Base-by-base conservation (phyloP, 2,888 invertebrate species). In the Temnothorax rugatulus region DNA sequence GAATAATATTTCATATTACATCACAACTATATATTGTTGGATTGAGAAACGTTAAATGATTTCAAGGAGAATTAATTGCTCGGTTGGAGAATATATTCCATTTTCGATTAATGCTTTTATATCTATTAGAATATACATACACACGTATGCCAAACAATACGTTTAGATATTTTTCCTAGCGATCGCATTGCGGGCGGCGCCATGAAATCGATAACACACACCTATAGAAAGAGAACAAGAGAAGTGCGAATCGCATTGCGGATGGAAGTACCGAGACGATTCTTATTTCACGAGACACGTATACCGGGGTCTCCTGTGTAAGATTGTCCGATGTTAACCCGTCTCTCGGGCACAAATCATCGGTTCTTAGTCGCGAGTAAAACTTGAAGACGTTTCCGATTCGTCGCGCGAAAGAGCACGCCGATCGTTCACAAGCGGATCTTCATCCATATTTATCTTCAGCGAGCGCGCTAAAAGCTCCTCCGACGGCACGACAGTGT, bases 381-480 rank as follows among this genome's bases (percentile, higher is more conserved):
- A 64, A 41, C 47, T 79, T 47, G 8, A 44, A 34, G 41, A 47
- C 57, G 21, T 47, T 79, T 79, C n/a, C 69, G 34, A 47, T 29
- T 34, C 44, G 57, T 21, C 47, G 34, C 47, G 25, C 59, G 38
- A 71, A 71, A 41, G 50, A 34, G 47, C 34, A 18, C 21, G 59
- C 21, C 79, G 41, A 69, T 81, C 71, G 79, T 57, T 77, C 54
- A 29, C 63, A 63, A 68, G 1, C 25, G 34, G 59, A 81, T 69
- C 50, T 81, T 69, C 47, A 59, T 79, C 47, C 71, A 69, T 81
- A 81, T 71, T 81, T 81, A 81, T 71, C 50, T 81, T 71, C 11
- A 21, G 25, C 57, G 18, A 47, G 34, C 68, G 44, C 29, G 44
- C 69, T 79, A 79, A 79, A 69, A 79, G 59, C 59, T 47, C 21